A percentile compares a stretch with the other conserved stretches of the same genome.
Evolutionary conservation across 2,113 vertebrate genomes (phyloP).

Genomic region (Lepus europaeus): DNA sequence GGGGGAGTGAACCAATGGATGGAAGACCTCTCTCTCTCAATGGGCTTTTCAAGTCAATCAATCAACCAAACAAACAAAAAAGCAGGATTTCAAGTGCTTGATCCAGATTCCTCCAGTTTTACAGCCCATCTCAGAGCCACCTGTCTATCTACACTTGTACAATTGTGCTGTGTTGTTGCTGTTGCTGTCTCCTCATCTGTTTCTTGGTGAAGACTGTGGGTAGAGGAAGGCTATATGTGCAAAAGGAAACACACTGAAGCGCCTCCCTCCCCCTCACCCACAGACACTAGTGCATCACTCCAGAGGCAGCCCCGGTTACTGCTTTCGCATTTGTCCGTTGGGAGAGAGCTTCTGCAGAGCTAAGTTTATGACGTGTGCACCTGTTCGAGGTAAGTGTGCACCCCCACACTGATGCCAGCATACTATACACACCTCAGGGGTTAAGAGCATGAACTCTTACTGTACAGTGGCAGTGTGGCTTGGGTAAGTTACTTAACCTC

Average conservation of each 20-base stretch:
- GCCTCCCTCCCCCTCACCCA: neutral
- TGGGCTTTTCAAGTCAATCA: too few relatives aligned
- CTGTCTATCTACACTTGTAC: neutral
- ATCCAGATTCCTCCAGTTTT: neutral
- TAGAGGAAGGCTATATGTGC: neutral
- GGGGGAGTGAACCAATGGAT: too few relatives aligned
- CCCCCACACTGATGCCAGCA: neutral
- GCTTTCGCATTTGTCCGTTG: neutral
- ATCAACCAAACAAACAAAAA: neutral
- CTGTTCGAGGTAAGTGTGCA: neutral
- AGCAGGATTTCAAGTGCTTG: neutral
- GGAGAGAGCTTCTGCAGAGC: neutral
- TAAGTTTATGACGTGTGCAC: neutral
- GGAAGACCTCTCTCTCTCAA: too few relatives aligned
- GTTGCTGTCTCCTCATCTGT: neutral
- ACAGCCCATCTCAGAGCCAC: neutral
- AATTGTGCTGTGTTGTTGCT: neutral
- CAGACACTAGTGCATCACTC: neutral
- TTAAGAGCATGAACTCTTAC: neutral
- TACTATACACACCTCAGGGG: neutral
- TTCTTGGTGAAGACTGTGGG: neutral
- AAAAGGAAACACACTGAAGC: neutral
- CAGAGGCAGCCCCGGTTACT: neutral
- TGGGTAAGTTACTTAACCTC: conserved; percentile 15
- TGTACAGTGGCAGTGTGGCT: neutral